Conservation (phyloP, 2,113 vertebrate genomes). For the Chionodraco myersi region DNA sequence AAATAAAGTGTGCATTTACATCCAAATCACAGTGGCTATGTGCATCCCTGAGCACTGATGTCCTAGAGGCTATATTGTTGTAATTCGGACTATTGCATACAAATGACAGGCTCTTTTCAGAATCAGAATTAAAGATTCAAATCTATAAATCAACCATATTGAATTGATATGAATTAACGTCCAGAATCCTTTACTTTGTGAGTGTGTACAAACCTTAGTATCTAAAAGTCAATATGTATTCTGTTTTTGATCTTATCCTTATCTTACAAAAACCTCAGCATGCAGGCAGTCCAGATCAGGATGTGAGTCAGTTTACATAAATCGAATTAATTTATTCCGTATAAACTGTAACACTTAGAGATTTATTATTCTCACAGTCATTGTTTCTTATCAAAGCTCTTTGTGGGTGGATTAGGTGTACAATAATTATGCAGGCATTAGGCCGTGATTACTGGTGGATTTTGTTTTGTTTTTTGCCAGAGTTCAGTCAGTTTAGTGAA, state of each 20-base stretch:
- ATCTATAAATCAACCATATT: too few species aligned
- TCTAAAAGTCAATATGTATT: background rate
- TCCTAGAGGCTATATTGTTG: too few species aligned
- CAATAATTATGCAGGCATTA: slow-evolving; percentile 58
- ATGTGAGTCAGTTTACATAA: slow-evolving; percentile 61
- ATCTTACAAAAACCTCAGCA: slow-evolving; percentile 3
- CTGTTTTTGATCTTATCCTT: background rate
- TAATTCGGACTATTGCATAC: background rate
- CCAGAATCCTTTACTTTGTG: background rate
- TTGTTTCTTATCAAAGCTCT: slow-evolving; percentile 64
- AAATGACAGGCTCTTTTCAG: background rate
- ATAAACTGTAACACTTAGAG: slow-evolving; percentile 52
- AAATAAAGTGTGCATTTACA: background rate
- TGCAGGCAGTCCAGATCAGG: slow-evolving; percentile 15
- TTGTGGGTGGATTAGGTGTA: slow-evolving; percentile 64
- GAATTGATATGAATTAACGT: background rate
- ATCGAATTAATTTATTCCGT: slow-evolving; percentile 59
- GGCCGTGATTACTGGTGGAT: slow-evolving; percentile 50
- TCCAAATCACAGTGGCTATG: too few species aligned
- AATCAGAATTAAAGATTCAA: too few species aligned
- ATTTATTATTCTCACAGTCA: slow-evolving; percentile 61
- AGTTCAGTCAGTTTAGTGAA: slow-evolving; percentile 29
- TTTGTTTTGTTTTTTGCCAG: slow-evolving; percentile 26
- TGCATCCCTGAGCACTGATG: too few species aligned
- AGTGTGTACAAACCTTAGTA: background rate